Conservation (phyloP, 2,113 vertebrate genomes). For the Hassar affinis region DNA sequence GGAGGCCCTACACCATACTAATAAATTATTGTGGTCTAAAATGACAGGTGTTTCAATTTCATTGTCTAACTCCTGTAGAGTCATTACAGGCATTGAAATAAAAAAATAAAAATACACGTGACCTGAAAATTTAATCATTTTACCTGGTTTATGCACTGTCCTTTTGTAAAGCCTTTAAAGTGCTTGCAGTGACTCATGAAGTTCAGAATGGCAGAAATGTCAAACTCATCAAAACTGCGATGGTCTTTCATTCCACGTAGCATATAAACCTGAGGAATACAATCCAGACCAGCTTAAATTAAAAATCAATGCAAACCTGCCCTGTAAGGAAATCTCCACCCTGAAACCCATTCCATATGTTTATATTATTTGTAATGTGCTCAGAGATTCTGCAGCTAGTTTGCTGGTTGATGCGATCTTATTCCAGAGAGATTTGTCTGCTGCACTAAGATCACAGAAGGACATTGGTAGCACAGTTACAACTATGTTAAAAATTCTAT, state of each 20-base stretch:
- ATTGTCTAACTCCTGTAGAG: too few relatives aligned
- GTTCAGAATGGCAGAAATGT: slow-evolving; percentile 58
- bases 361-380: background rate
- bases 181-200: slow-evolving; percentile 53
- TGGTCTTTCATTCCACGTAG: slow-evolving; percentile 42
- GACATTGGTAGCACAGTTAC: background rate
- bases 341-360: background rate
- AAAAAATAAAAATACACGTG: background rate
- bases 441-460: background rate
- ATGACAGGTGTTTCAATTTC: too few relatives aligned
- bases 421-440: background rate
- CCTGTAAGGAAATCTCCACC: background rate
- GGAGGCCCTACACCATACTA: too few relatives aligned
- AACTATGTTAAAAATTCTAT: background rate
- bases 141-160: background rate
- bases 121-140: background rate
- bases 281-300: background rate
- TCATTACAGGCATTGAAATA: background rate
- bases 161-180: slow-evolving; percentile 21
- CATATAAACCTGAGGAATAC: slow-evolving; percentile 57
- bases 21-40: too few relatives aligned
- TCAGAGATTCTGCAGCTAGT: background rate
- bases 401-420: background rate
- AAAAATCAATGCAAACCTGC: background rate
- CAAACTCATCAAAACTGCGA: slow-evolving; percentile 48